Base-by-base conservation (phyloP, 2,888 invertebrate genomes). In the Agrotis puta region DNA sequence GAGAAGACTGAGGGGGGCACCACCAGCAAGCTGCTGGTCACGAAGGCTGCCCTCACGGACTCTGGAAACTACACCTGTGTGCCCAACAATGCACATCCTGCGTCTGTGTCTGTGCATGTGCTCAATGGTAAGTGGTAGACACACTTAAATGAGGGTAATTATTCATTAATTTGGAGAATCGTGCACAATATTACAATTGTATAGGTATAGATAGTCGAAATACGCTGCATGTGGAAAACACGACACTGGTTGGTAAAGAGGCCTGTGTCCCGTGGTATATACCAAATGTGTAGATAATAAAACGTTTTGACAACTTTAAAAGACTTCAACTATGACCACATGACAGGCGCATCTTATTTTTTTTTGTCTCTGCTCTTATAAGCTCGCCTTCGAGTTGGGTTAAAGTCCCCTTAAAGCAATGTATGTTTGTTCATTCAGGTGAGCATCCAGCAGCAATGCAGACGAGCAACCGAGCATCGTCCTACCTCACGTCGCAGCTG, bases 11-110 rank as follows among this genome's bases (percentile, higher is more conserved):
- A 97, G 84, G 97, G 98, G 4, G 98, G 98, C 57, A 98, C 98
- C 69, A 98, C 98, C 79, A 98, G 98, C 96, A 97, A 96, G 88
- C 96, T 99, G 82, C 97, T 98, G 94, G 97, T 99, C 84, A 98
- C 98, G 45, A 98, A 98, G 89, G 98, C 98, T 50, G 97, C 98
- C 58, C 97, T 98, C 82, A 97, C 97, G 16, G 98, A 98, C 96
- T 98, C 98, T 64, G 98, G 98, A 87, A 98, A 98, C 95, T 99
- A 98, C 93, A 98, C 98, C 53, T 98, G 98, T 93, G 98, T 98
- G 87, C 98, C 98, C 75, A 97, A 97, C 91, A 98, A 98, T 88
- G 98, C 98, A 63, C 97, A 98, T 88, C 98, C 98, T 1, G 98
- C 98, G 58, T 98, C 97, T 58, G 98, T 98, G 63, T 97, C 98